Percentiles rank a stretch among this genome's conserved stretches.
phyloP scores from a whole-genome alignment of 2,888 invertebrate species.

The Xestia c-nigrum region DNA sequence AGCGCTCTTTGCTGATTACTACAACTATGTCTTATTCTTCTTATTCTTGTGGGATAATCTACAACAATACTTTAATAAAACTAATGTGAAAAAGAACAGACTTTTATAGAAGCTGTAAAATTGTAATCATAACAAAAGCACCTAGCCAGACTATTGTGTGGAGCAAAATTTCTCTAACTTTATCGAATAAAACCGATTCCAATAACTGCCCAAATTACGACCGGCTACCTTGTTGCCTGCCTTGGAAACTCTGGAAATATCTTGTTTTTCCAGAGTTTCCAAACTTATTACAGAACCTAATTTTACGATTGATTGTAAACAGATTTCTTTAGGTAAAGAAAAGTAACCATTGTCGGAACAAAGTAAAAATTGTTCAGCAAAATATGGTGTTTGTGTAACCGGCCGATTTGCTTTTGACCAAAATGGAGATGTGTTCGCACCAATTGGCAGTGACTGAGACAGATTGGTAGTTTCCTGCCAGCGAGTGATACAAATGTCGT shows the following conservation, averaged over 20 bases:
- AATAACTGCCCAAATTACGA: conserved; percentile 49
- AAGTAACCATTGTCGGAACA: background rate
- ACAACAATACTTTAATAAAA: conserved; percentile 15
- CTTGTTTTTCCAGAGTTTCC: conserved; percentile 49
- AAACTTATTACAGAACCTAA: conserved; percentile 38
- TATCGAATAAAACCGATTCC: conserved; percentile 52
- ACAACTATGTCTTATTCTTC: background rate
- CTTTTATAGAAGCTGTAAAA: conserved; percentile 21
- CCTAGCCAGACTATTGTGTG: conserved; percentile 15
- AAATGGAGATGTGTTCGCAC: conserved; percentile 74
- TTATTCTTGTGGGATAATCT: conserved; percentile 16
- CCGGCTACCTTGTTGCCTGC: conserved; percentile 34
- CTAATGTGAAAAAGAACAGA: conserved; percentile 5
- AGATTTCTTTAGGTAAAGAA: conserved; percentile 14
- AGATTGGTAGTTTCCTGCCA: conserved; percentile 85
- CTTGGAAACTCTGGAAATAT: too few relatives aligned
- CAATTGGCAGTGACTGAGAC: conserved; percentile 82
- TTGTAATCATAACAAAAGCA: conserved; percentile 39
- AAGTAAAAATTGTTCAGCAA: conserved; percentile 10
- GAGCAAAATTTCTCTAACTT: conserved; percentile 35
- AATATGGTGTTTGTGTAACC: conserved; percentile 38
- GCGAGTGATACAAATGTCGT: conserved; percentile 83
- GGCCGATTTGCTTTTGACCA: conserved; percentile 52
- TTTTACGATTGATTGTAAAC: conserved; percentile 50
- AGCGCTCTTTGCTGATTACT: conserved; percentile 38